A percentile compares a stretch with the other conserved stretches of the same genome.
Conservation (phyloP, 2,113 vertebrate species). For the Plecotus auritus region DNA sequence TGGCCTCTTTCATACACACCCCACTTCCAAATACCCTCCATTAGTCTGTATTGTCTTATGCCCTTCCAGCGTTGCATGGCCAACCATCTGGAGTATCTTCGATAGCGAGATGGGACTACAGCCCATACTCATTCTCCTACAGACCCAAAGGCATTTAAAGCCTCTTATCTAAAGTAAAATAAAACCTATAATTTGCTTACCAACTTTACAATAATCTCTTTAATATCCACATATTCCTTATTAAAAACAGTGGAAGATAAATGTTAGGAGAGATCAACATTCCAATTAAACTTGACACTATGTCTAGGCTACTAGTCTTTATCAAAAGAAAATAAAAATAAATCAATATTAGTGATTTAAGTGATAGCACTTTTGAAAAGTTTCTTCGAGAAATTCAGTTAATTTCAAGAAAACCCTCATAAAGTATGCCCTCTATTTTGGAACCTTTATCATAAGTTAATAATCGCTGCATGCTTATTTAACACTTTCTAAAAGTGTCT, state of each 20-base stretch:
- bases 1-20: background rate
- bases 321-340: background rate
- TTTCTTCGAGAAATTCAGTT: background rate
- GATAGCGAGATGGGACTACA: background rate
- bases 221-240: background rate
- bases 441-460: background rate
- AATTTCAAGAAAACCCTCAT: background rate
- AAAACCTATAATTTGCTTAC: background rate
- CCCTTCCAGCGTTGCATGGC: background rate
- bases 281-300: background rate
- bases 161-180: background rate
- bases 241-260: slow-evolving; percentile 35
- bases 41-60: background rate
- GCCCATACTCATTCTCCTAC: background rate
- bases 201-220: background rate
- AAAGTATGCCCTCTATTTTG: background rate
- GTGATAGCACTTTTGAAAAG: background rate
- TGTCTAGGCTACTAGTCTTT: background rate
- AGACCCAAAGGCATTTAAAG: background rate
- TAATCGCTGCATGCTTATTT: background rate
- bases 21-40: background rate
- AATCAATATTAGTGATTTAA: background rate
- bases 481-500: background rate
- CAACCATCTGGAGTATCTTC: background rate
- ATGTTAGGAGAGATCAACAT: background rate